Base-by-base conservation (phyloP, 2,113 vertebrate genomes). In the Stomatorhinus ivindoensis region DNA sequence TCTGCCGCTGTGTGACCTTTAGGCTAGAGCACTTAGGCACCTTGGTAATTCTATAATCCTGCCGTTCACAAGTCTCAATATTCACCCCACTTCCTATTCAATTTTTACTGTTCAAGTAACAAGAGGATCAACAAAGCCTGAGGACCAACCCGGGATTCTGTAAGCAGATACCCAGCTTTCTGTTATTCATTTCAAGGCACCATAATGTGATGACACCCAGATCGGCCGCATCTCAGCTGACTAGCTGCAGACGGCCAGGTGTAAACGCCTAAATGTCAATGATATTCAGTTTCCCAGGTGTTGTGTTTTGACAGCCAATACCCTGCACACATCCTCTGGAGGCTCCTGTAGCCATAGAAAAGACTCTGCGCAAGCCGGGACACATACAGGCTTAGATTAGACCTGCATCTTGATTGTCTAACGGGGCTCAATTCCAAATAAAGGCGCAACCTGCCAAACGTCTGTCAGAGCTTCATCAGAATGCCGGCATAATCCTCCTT, bases 231-330 rank as follows among this genome's bases (percentile, higher is more conserved):
- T 80, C 73, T 80, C 73, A 42, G 35, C 73, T 42, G 35, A 42
- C 73, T 19, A 35, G 15, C 55, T 27, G n/a, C 61, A 31, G 27
- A 31, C 27, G n/a, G n/a, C 61, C 61, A 27, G 61, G 61, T 69
- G 61, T 69, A 69, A 69, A 69, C 27, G 27, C 90, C 92, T 93
- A 84, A 91, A 92, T 88, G 91, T 91, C 91, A 73, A 65, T 92
- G 93, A 93, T 93, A 92, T 86, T 92, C 92, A 39, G 94, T 93
- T 93, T 76, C 93, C 94, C 92, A 31, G 5, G 89, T 19, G 89
- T 89, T 91, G 88, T 92, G 92, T 92, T 93, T 92, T 93, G 92
- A 93, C 93, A 94, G 88, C 90, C 90, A 92, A 90, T 89, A 80
- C 90, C 88, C 89, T 90, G 85, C 82, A 86, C 47, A 19, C 11